Base-by-base conservation (phyloP, 1,140 invertebrate species). In the Venustaconcha ellipsiformis region DNA sequence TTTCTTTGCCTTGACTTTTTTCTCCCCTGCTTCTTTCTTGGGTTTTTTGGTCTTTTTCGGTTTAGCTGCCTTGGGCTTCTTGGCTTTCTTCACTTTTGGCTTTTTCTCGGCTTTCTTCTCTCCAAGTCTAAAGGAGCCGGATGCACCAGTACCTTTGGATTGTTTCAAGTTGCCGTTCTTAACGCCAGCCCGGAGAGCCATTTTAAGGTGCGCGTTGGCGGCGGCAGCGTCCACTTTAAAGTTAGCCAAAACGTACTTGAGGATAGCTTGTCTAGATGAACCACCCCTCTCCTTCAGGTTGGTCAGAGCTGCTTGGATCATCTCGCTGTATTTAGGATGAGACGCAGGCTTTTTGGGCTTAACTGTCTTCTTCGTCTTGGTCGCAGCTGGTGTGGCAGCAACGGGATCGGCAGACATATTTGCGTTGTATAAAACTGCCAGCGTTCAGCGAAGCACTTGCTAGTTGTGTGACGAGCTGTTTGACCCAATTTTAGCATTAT, bases 121-220 rank as follows among this genome's bases (percentile, higher is more conserved):
- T n/a, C 85, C 89, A 30, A 89, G 73, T 72, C 84, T 81, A 84
- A 90, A 90, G 14, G 84, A 87, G n/a, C 89, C 89, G 26, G 87
- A 83, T 8, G 88, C 89, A 23, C 89, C 89, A 17, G 81, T 85
- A 65, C 88, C 89, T 71, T 89, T 89, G 23, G 81, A 62, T 74
- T 89, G 87, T 64, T 86, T 86, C 70, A 89, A 69, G 13, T 74
- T 76, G 14, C 84, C 86, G 23, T 72, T 82, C 63, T 76, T 75
- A 11, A 89, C 85, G 14, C 85, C 85, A 48, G 74, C 73, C 59
- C 78, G 86, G 63, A 90, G 81, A 26, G 86, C 83, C 59, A 81
- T 66, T 70, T 83, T 88, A 64, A 90, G 72, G 57, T 85, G 83
- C 30, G 75, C 59, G 80, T 86, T 89, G 64, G 88, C 83, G 14